These are phyloP conservation scores for Microvelia longipes DNA, from an alignment of 1,140 invertebrate genomes.

Conservation along the genomic window DNA sequence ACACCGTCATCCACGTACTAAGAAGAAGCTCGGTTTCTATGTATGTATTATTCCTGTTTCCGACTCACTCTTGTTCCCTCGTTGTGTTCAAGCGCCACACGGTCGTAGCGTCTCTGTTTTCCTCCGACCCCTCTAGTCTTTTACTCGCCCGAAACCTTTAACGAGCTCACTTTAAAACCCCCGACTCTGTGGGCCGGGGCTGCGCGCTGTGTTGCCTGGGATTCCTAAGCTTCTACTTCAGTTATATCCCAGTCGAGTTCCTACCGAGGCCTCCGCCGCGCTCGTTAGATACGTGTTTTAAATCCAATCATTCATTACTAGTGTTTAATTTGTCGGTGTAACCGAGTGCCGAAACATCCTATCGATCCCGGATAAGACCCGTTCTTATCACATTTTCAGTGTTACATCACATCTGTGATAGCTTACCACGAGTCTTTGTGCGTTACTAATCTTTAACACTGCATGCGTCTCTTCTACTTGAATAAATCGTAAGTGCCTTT, in stretches of 20 bases:
- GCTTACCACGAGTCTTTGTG: too few species aligned
- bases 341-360: too few species aligned
- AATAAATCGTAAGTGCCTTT: too few species aligned
- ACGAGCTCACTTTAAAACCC: neutral
- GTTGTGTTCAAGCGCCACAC: neutral
- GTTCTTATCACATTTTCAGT: too few species aligned
- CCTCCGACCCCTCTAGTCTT: neutral
- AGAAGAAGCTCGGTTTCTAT: neutral
- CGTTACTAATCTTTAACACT: too few species aligned
- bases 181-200: neutral
- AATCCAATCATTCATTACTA: too few species aligned
- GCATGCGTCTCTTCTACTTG: too few species aligned
- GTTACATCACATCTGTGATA: too few species aligned
- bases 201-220: neutral
- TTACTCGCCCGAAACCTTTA: neutral
- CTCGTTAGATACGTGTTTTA: too few species aligned
- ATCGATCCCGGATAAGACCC: too few species aligned
- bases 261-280: too few species aligned
- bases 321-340: too few species aligned
- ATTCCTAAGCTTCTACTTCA: neutral
- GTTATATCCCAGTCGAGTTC: neutral
- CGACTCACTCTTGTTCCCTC: neutral
- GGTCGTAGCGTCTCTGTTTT: neutral
- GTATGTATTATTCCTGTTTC: neutral
- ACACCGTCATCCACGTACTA: neutral